phyloP scores from a whole-genome alignment of 2,888 invertebrate species.

The Brachypalpus laphriformis region DNA sequence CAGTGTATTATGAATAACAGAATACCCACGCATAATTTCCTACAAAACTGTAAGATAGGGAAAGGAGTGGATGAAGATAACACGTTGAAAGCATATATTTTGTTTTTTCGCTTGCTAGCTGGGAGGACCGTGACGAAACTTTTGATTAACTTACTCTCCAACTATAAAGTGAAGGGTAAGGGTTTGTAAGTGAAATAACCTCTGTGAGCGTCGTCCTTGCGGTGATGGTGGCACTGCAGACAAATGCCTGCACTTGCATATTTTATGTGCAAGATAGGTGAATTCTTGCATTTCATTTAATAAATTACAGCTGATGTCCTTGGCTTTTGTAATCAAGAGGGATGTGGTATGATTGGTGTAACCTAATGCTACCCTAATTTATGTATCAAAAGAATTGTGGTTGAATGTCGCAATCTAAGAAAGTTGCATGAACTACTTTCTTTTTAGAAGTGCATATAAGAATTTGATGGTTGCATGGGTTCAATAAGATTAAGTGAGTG shows the following conservation, averaged over 20 bases:
- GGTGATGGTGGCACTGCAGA: slow-evolving; percentile 22
- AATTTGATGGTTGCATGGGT: too few species aligned
- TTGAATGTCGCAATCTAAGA: background rate
- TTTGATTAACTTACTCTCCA: slow-evolving; percentile 48
- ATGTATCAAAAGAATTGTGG: background rate
- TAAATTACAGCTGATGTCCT: slow-evolving; percentile 42
- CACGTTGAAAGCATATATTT: slow-evolving; percentile 30
- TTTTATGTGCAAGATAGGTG: slow-evolving; percentile 44
- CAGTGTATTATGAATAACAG: background rate
- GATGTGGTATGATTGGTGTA: background rate
- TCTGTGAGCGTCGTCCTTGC: slow-evolving; percentile 4
- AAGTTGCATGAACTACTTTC: background rate
- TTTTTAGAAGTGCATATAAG: too few species aligned
- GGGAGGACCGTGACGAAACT: slow-evolving; percentile 52
- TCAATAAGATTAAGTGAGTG: too few species aligned
- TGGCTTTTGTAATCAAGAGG: slow-evolving; percentile 30
- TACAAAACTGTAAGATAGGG: too few species aligned
- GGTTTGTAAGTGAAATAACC: slow-evolving; percentile 39
- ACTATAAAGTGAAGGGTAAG: slow-evolving; percentile 8
- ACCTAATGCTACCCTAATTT: background rate
- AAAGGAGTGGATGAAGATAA: slow-evolving; percentile 1
- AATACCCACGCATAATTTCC: background rate
- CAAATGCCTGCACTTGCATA: slow-evolving; percentile 39
- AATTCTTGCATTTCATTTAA: slow-evolving; percentile 53
- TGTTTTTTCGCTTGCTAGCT: slow-evolving; percentile 12